A percentile compares a stretch with the other conserved stretches of the same genome.
Conservation (phyloP, 2,797 vertebrate genomes). For the Graptemys geographica region DNA sequence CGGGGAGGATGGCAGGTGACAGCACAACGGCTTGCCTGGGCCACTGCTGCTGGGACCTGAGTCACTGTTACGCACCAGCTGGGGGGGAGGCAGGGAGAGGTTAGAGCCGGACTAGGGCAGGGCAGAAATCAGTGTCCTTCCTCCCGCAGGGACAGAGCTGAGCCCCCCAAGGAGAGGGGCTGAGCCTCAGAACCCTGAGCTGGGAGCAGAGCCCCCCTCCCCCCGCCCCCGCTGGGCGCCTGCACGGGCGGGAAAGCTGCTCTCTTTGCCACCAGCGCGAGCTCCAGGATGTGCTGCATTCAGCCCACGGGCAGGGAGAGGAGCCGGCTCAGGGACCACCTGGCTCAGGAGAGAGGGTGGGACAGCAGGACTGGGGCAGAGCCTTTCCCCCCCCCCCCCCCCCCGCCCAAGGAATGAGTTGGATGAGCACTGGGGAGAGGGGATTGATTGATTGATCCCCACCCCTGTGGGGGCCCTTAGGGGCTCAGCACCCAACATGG, state of each 20-base stretch:
- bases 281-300: not conserved
- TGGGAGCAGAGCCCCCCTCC: not conserved
- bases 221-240: too few species aligned
- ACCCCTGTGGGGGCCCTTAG: too few species aligned
- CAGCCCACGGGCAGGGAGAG: not conserved
- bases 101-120: not conserved
- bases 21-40: rapidly evolving
- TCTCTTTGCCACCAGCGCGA: too few species aligned
- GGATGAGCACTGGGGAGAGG: too few species aligned
- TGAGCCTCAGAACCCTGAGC: not conserved
- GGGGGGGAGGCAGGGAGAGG: not conserved
- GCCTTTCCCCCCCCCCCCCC: not conserved
- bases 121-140: not conserved
- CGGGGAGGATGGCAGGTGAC: rapidly evolving
- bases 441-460: too few species aligned
- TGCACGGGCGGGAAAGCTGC: too few species aligned
- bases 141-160: not conserved
- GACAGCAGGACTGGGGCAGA: not conserved
- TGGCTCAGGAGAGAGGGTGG: too few species aligned
- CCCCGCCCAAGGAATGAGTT: too few species aligned
- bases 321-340: not conserved
- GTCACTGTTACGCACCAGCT: not conserved
- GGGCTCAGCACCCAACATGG: not conserved
- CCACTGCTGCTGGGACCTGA: not conserved
- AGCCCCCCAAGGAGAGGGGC: too few species aligned